These are phyloP conservation scores for Rotaria sp. DNA, from an alignment of 2,888 invertebrate genomes.

Conservation along the genomic window DNA sequence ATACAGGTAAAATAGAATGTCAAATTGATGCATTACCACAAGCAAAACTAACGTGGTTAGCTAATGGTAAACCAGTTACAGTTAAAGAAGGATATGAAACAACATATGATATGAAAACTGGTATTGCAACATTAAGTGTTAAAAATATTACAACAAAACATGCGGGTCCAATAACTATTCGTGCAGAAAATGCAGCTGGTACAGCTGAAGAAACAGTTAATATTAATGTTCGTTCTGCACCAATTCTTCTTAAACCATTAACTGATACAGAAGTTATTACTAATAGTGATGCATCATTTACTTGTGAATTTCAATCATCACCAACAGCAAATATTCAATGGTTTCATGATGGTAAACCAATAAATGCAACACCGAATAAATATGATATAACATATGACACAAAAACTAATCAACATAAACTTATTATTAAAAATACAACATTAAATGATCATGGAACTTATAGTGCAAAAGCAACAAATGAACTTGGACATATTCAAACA, in stretches of 20 bases:
- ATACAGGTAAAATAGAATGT: constrained; percentile 30
- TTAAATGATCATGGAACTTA: constrained; percentile 35
- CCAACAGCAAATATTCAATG: constrained; percentile 32
- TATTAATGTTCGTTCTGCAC: constrained; percentile 36
- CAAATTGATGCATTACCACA: constrained; percentile 29
- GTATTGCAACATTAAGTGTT: neutral
- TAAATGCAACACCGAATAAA: constrained; percentile 17
- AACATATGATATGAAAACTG: neutral
- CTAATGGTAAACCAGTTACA: neutral
- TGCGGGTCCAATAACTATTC: constrained; percentile 32
- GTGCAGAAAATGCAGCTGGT: constrained; percentile 39
- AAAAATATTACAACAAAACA: constrained; percentile 11
- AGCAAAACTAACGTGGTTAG: constrained; percentile 35
- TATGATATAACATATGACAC: constrained; percentile 32
- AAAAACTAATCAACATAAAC: constrained; percentile 60
- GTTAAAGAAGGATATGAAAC: constrained; percentile 5
- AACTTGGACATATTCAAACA: constrained; percentile 28
- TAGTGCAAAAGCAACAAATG: constrained; percentile 30
- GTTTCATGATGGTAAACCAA: constrained; percentile 38
- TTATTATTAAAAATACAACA: constrained; percentile 35
- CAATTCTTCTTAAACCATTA: constrained; percentile 38
- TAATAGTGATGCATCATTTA: neutral
- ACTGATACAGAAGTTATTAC: neutral
- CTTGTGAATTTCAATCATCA: constrained; percentile 18
- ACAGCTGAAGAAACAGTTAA: constrained; percentile 29